phyloP scores from a whole-genome alignment of 2,888 invertebrate species.

The Quadroppia sp. region DNA sequence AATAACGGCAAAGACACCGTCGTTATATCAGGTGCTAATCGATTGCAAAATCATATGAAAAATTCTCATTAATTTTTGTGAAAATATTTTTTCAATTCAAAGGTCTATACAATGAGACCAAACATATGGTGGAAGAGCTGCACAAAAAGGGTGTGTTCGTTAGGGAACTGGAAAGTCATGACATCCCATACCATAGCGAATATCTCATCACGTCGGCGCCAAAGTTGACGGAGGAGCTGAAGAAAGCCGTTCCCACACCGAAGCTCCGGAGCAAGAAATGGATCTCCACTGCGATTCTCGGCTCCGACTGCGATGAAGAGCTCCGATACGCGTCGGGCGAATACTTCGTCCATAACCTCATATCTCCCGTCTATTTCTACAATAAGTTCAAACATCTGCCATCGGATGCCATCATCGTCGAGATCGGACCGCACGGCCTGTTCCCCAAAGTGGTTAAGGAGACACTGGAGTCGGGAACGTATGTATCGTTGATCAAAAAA shows the following conservation, averaged over 20 bases:
- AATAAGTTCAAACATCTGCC: conserved; percentile 81
- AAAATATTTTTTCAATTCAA: no score
- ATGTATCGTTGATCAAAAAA: conserved; percentile 79
- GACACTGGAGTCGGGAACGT: conserved; percentile 50
- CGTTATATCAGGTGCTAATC: conserved; percentile 9
- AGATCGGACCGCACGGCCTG: conserved; percentile 92
- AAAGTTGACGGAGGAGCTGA: conserved; percentile 17
- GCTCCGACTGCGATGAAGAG: conserved; percentile 64
- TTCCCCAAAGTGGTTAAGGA: not conserved
- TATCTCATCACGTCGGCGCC: not conserved
- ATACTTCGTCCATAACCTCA: conserved; percentile 91
- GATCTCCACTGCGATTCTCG: conserved; percentile 88
- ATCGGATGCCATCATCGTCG: conserved; percentile 77
- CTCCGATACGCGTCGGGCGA: conserved; percentile 78
- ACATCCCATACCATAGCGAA: conserved; percentile 29
- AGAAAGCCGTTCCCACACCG: conserved; percentile 63
- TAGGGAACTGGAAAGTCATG: conserved; percentile 20
- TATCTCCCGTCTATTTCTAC: conserved; percentile 87
- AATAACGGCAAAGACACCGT: conserved; percentile 25
- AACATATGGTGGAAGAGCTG: conserved; percentile 22
- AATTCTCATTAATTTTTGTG: no score
- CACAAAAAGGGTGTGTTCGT: conserved; percentile 30
- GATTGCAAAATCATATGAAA: no score
- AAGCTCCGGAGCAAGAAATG: conserved; percentile 74
- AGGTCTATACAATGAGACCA: not conserved